Evolutionary conservation across 2,797 vertebrate genomes (phyloP), one percentile per base, ranked within the genome.

Genomic region (Babyrousa celebensis): DNA sequence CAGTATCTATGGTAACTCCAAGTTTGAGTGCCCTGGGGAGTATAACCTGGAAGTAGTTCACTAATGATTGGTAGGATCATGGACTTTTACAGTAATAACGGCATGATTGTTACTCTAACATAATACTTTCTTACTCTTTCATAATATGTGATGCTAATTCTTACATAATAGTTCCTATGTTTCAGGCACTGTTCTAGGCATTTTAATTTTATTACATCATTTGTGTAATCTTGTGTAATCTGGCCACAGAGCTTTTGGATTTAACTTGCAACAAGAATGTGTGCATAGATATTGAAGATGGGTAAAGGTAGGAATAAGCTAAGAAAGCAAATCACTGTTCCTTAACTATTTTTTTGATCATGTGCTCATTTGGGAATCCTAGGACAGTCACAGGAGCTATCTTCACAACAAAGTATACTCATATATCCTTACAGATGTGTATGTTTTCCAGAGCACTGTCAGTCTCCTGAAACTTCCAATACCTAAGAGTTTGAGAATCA

Each of bases 261-360:
- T 89, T 80, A 65, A 32, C 11, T 9, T 29, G 10, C 5, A 79
- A 1, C 0, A 86, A 74, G 7, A 65, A 12, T 6, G n/a, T 29
- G 1, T 25, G 3, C 12, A 0, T 6, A 63, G 60, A 71, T 78
- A 27, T 4, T 70, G 48, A 92, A 77, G 40, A 17, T 63, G 70
- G 8, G 27, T 25, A 70, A 93, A 85, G 12, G 3, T 15, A 91
- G 88, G 43, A 78, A 29, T 18, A 63, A 85, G 52, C 7, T n/a
- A 92, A 71, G 10, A 58, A 75, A 82, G 9, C 10, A 74, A 89
- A 77, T 89, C 10, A 68, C 2, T 78, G 9, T 71, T 86, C 92
- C 27, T 72, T 32, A 78, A 62, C 4, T 85, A n/a, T n/a, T 77
- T n/a, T 88, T 96, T 82, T 40, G 25, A 77, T 75, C 20, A 63